These are phyloP conservation scores for Tenthredo distinguenda DNA, from an alignment of 2,888 invertebrate species.

Conservation along the genomic window DNA sequence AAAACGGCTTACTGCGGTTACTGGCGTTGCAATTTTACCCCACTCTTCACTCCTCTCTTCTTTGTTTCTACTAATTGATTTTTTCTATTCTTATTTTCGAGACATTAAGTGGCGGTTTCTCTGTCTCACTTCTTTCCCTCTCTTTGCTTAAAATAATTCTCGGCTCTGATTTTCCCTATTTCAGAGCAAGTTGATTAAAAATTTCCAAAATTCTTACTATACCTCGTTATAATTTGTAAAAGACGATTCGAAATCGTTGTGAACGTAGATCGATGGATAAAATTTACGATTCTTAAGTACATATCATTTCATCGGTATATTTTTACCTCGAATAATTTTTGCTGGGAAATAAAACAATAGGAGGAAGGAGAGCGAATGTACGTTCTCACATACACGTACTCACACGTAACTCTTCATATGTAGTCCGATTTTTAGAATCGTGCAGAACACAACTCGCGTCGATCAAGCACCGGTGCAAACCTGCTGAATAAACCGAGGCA, in stretches of 20 bases:
- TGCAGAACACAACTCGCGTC: neutral
- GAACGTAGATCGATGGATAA: neutral
- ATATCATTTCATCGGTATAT: neutral
- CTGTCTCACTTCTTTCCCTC: neutral
- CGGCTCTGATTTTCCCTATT: neutral
- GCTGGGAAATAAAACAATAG: neutral
- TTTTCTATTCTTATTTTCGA: neutral
- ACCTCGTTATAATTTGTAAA: neutral
- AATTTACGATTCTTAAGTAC: neutral
- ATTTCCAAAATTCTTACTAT: neutral
- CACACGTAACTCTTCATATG: neutral
- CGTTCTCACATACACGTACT: neutral
- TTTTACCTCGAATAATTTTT: neutral
- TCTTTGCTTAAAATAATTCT: neutral
- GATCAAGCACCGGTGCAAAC: neutral
- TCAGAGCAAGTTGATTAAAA: neutral
- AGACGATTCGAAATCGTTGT: neutral
- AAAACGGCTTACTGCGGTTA: conserved; percentile 53
- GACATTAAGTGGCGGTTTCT: neutral
- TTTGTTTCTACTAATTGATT: neutral
- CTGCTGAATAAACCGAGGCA: neutral
- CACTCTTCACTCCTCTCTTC: conserved; percentile 16
- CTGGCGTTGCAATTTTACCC: conserved; percentile 18
- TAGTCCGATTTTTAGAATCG: conserved; percentile 7
- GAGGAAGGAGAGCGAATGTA: neutral